Evolutionary conservation across 2,888 invertebrate genomes (phyloP).

Genomic region (Drosophila dives): DNA sequence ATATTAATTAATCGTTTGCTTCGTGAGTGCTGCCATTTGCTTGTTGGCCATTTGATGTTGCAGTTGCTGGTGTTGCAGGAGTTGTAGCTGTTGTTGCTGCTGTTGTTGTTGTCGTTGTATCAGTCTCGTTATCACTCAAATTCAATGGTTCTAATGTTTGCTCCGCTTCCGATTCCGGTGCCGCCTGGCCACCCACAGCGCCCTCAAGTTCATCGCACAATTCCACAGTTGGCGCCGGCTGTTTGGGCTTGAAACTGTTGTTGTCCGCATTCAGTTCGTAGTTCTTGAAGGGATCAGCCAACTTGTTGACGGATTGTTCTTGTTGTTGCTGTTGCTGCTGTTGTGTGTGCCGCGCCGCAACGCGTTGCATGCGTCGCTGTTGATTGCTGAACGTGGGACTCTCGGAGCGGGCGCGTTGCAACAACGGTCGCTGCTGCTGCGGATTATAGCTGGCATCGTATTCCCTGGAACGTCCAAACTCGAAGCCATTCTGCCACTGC

Average conservation of each 20-base stretch:
- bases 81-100: slow-evolving; percentile 14
- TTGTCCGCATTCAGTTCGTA: slow-evolving; percentile 84
- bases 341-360: slow-evolving; percentile 47
- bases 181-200: slow-evolving; percentile 66
- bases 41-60: slow-evolving; percentile 30
- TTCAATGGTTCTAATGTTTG: slow-evolving; percentile 40
- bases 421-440: slow-evolving; percentile 67
- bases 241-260: slow-evolving; percentile 83
- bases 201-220: slow-evolving; percentile 72
- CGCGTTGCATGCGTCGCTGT: slow-evolving; percentile 69
- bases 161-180: slow-evolving; percentile 38
- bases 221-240: slow-evolving; percentile 40
- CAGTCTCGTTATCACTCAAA: slow-evolving; percentile 79
- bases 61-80: neutral
- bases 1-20: slow-evolving; percentile 41
- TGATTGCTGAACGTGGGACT: slow-evolving; percentile 82
- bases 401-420: slow-evolving; percentile 83
- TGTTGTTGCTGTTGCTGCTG: slow-evolving; percentile 8
- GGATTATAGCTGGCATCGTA: slow-evolving; percentile 60
- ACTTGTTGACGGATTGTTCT: slow-evolving; percentile 50
- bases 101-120: slow-evolving; percentile 59
- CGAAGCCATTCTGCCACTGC: slow-evolving; percentile 85
- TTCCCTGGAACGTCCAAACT: slow-evolving; percentile 84
- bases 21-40: slow-evolving; percentile 40
- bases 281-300: slow-evolving; percentile 83